A percentile compares a stretch with the other conserved stretches of the same genome.
phyloP scores from a whole-genome alignment of 2,113 vertebrate genomes.

The Sphaerodactylus townsendi region DNA sequence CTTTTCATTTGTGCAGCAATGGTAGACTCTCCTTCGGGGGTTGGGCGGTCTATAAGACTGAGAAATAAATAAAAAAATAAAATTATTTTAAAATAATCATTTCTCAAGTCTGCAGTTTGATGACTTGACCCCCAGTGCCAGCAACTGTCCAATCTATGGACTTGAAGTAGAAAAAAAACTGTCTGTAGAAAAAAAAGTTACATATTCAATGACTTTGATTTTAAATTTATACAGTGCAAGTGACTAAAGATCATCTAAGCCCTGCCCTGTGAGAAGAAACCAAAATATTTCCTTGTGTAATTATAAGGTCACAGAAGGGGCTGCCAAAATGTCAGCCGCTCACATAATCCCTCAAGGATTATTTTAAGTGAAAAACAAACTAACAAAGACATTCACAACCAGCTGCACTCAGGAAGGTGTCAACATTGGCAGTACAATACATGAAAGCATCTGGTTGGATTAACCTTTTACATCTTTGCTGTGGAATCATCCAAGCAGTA shows the following conservation, averaged over 20 bases:
- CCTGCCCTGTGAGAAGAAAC: background rate
- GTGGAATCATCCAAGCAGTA: background rate
- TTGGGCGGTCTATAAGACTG: no score
- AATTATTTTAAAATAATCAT: no score
- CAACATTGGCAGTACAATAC: background rate
- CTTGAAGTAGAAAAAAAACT: background rate
- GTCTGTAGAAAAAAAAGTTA: background rate
- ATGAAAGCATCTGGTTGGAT: background rate
- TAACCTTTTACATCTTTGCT: slow-evolving; percentile 19
- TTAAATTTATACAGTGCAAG: background rate
- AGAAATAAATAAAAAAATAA: no score
- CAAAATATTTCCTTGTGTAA: slow-evolving; percentile 8
- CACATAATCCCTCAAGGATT: background rate
- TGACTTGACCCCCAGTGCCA: background rate
- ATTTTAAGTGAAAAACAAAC: slow-evolving; percentile 25
- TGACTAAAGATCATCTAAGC: background rate
- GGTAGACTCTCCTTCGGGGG: background rate
- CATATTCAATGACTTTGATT: background rate
- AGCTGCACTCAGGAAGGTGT: background rate
- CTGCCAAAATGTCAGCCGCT: background rate
- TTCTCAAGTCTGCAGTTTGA: background rate
- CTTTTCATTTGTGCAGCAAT: background rate
- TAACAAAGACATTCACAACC: background rate
- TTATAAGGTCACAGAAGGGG: slow-evolving; percentile 1
- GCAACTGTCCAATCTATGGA: background rate